phyloP scores from a whole-genome alignment of 2,888 invertebrate genomes.

The Drosophila neutralis region DNA sequence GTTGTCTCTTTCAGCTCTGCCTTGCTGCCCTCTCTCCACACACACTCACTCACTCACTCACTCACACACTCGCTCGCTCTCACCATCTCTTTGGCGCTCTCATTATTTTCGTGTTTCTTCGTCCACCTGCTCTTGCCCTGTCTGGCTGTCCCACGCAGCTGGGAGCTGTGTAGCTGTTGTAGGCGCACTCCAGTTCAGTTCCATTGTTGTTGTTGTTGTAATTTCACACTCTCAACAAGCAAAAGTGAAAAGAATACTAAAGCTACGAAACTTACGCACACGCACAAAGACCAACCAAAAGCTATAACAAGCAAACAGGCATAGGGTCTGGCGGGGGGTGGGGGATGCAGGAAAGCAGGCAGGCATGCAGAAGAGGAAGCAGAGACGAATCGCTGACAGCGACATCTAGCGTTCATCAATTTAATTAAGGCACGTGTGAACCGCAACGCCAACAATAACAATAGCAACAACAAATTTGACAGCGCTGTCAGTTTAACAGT shows the following conservation, averaged over 20 bases:
- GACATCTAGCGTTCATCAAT: conserved; percentile 44
- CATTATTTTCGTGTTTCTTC: conserved; percentile 8
- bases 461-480: conserved; percentile 53
- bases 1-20: conserved; percentile 26
- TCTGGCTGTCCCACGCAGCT: conserved; percentile 17
- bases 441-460: conserved; percentile 40
- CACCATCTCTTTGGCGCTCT: conserved; percentile 2
- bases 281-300: conserved; percentile 45
- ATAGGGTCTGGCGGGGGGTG: neutral
- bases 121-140: conserved; percentile 17
- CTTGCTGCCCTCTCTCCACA: conserved; percentile 13
- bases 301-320: neutral
- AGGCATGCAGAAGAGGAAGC: conserved; percentile 11
- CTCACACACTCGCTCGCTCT: neutral
- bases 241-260: conserved; percentile 70
- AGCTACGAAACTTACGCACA: conserved; percentile 48
- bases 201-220: conserved; percentile 49
- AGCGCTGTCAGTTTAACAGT: conserved; percentile 53
- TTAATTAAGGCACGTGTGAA: conserved; percentile 69
- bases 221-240: conserved; percentile 63
- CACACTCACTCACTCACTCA: conserved; percentile 2
- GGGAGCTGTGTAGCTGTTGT: conserved; percentile 31
- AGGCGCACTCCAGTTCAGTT: conserved; percentile 56
- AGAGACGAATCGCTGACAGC: neutral
- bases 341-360: neutral